Conservation (phyloP, 2,888 invertebrate species). For the Elysia crispata region DNA sequence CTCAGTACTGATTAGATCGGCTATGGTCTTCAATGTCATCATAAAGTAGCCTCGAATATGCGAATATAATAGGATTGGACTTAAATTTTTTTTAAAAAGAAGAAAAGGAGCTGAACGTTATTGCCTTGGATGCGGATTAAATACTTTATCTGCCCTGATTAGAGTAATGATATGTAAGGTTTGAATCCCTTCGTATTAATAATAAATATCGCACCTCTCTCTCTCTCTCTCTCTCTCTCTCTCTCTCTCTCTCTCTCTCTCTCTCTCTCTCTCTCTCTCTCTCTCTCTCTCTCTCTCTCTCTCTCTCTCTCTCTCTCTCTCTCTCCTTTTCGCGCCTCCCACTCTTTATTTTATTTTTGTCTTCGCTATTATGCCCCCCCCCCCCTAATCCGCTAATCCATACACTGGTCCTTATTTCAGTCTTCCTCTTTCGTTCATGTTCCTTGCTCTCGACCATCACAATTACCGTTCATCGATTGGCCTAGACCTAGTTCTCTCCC, state of each 20-base stretch:
- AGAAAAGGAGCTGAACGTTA: too few species aligned
- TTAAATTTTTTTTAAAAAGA: too few species aligned
- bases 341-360: constrained; percentile 17
- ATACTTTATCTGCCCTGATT: too few species aligned
- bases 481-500: neutral
- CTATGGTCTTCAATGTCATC: too few species aligned
- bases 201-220: neutral
- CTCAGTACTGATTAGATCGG: too few species aligned
- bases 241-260: neutral
- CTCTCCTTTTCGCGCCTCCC: constrained; percentile 4
- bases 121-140: too few species aligned
- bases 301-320: constrained; percentile 16
- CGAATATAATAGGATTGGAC: too few species aligned
- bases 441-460: constrained; percentile 7
- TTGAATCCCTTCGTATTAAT: too few species aligned
- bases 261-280: constrained; percentile 18
- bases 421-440: constrained; percentile 31
- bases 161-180: too few species aligned
- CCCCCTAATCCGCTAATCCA: neutral
- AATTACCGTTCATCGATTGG: neutral
- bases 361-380: too few species aligned
- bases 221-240: constrained; percentile 38
- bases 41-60: too few species aligned
- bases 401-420: neutral
- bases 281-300: constrained; percentile 31